These are phyloP conservation scores for Drosophila subobscura DNA, from an alignment of 1,140 invertebrate species.

Conservation along the genomic window DNA sequence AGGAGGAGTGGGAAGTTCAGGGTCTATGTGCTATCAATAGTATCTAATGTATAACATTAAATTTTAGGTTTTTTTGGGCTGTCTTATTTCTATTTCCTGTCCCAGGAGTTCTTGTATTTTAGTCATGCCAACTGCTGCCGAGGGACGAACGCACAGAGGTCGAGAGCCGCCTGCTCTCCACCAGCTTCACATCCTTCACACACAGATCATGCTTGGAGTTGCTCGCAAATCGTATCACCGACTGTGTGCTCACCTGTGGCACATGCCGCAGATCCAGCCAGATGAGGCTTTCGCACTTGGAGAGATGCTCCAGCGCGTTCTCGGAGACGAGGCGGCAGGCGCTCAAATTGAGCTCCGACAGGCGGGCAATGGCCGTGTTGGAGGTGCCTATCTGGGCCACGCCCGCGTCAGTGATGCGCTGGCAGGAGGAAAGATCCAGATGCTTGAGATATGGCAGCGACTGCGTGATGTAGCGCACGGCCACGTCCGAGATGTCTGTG, in stretches of 20 bases:
- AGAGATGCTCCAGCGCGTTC: constrained; percentile 90
- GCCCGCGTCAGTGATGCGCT: constrained; percentile 93
- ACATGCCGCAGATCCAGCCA: constrained; percentile 90
- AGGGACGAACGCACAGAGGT: constrained; percentile 2
- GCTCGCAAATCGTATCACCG: constrained; percentile 91
- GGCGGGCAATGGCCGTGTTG: constrained; percentile 70
- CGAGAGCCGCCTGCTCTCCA: constrained; percentile 83
- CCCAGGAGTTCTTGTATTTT: constrained; percentile 22
- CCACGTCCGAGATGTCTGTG: constrained; percentile 94
- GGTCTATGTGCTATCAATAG: too few species aligned
- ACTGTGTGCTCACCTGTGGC: constrained; percentile 90
- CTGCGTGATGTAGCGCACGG: constrained; percentile 91
- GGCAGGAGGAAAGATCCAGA: constrained; percentile 93
- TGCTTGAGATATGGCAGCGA: constrained; percentile 89
- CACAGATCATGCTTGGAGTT: constrained; percentile 90
- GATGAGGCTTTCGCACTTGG: constrained; percentile 86
- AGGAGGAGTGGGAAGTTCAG: too few species aligned
- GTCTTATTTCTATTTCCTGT: too few species aligned
- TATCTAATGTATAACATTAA: too few species aligned
- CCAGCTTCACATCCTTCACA: constrained; percentile 90
- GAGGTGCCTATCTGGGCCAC: constrained; percentile 91
- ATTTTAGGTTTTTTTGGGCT: too few species aligned
- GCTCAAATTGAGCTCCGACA: constrained; percentile 89
- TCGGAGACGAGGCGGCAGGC: constrained; percentile 93
- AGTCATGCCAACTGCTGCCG: constrained; percentile 55